Evolutionary conservation across 2,797 vertebrate species (phyloP).

Genomic region (Danio choprae): DNA sequence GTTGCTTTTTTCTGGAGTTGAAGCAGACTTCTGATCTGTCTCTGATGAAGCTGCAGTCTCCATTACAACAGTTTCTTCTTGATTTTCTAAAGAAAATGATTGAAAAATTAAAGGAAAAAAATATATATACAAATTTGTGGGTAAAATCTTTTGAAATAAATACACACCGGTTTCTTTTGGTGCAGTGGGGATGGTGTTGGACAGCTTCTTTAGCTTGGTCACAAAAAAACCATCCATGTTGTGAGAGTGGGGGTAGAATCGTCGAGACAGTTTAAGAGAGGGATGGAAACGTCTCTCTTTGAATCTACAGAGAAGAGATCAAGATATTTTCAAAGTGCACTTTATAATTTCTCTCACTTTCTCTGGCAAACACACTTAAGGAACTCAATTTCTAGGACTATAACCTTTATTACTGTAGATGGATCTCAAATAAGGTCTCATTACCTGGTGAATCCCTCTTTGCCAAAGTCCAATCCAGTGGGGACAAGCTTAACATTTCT

Average conservation of each 20-base stretch:
- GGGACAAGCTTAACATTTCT: slow-evolving; percentile 94
- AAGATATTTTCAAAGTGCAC: not conserved
- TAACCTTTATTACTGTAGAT: not conserved
- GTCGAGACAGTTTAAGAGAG: slow-evolving; percentile 81
- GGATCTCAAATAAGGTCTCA: not conserved
- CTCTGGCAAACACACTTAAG: not conserved
- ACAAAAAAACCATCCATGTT: slow-evolving; percentile 99
- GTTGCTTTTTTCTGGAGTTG: slow-evolving; percentile 53
- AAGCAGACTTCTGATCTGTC: slow-evolving; percentile 52
- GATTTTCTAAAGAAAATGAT: slow-evolving; percentile 54
- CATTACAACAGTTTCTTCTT: slow-evolving; percentile 50
- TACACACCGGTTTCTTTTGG: slow-evolving; percentile 71
- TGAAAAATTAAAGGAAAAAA: slow-evolving; percentile 25
- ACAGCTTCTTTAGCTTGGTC: slow-evolving; percentile 96
- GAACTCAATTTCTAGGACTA: not conserved
- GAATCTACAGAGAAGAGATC: slow-evolving; percentile 77
- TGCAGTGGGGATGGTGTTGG: slow-evolving; percentile 84
- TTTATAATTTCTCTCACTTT: slow-evolving; percentile 5
- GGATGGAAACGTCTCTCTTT: slow-evolving; percentile 93
- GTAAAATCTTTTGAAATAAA: not conserved
- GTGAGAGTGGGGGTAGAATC: slow-evolving; percentile 96
- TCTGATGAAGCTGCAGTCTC: slow-evolving; percentile 58
- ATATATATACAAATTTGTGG: not conserved
- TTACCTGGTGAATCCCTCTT: slow-evolving; percentile 94
- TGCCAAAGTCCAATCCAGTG: slow-evolving; percentile 94